Evolutionary conservation across 1,140 invertebrate genomes (phyloP), one percentile per base, ranked within the genome.

Genomic region (Episyrphus balteatus): DNA sequence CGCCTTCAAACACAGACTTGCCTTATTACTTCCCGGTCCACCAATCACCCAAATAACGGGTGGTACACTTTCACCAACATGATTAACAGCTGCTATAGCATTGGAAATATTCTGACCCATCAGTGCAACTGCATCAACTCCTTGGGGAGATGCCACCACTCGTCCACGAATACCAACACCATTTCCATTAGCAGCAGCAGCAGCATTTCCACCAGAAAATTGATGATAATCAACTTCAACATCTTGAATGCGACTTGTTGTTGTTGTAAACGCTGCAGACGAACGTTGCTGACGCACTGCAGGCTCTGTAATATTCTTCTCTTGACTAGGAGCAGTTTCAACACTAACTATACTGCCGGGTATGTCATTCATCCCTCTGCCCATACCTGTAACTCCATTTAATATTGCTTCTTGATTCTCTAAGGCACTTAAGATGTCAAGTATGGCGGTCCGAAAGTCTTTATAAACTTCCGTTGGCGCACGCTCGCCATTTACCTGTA

Each of bases 381-480:
- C 66, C 46, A 74, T 73, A 36, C 75, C 76, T 56, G 69, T 62
- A 39, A 72, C 71, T 43, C 75, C 75, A 52, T 71, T 75, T 19
- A 75, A 70, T 34, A 77, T 76, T 47, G 77, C 75, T 54, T 78
- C 71, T 50, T 79, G 73, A 52, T 77, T 79, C 51, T 80, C 78
- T 13, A 77, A 70, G 18, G 78, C 66, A 19, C 81, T 82, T 12
- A 88, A 63, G 53, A 86, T 83, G 57, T 78, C 76, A 44, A 85
- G 74, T 8, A 88, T 78, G 1, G 82, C 80, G 19, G 79, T 73
- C 14, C 81, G 74, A 67, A 89, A 89, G 62, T 88, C 85, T 51
- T 78, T 75, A 61, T 88, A 89, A 17, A 90, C 87, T 55, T 88
- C 85, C 13, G 76, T 76, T 11, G 86, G 87, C 55, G 85, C 83